Evolutionary conservation across 2,888 invertebrate genomes (phyloP).

Genomic region (Smittia sp.): DNA sequence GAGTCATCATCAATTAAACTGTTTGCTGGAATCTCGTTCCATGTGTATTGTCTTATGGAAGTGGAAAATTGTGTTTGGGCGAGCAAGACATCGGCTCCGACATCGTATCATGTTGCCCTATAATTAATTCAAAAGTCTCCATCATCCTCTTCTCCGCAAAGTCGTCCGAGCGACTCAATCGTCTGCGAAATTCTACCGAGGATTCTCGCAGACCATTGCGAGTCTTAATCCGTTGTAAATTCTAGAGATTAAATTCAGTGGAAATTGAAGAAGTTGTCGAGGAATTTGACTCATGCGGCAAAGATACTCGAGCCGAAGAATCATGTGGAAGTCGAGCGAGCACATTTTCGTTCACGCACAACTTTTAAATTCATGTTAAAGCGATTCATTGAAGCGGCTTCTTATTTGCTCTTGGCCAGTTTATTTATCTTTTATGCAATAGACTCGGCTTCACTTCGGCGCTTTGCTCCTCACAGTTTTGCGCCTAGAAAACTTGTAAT

Average conservation of each 20-base stretch:
- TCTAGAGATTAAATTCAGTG: conserved; percentile 26
- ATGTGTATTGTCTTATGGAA: conserved; percentile 32
- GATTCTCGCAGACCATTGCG: not conserved
- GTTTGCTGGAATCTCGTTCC: conserved; percentile 19
- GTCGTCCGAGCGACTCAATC: not conserved
- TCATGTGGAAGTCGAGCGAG: not conserved
- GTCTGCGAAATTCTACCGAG: not conserved
- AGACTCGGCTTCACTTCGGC: not conserved
- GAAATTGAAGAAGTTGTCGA: conserved; percentile 11
- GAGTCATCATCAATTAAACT: conserved; percentile 38
- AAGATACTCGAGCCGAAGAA: not conserved
- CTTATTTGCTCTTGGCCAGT: not conserved
- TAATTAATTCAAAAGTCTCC: conserved; percentile 16
- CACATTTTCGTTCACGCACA: not conserved
- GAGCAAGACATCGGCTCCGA: not conserved
- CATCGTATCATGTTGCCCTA: not conserved
- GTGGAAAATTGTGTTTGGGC: not conserved
- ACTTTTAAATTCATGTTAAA: conserved; percentile 18
- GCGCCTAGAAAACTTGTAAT: not conserved
- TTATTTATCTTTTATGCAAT: conserved; percentile 36
- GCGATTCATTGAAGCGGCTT: conserved; percentile 7
- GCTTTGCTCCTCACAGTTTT: not conserved
- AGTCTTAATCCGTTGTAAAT: conserved; percentile 13
- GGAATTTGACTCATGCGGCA: not conserved
- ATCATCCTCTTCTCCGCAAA: not conserved